phyloP scores from a whole-genome alignment of 2,113 vertebrate genomes.

The Blennius ocellaris region DNA sequence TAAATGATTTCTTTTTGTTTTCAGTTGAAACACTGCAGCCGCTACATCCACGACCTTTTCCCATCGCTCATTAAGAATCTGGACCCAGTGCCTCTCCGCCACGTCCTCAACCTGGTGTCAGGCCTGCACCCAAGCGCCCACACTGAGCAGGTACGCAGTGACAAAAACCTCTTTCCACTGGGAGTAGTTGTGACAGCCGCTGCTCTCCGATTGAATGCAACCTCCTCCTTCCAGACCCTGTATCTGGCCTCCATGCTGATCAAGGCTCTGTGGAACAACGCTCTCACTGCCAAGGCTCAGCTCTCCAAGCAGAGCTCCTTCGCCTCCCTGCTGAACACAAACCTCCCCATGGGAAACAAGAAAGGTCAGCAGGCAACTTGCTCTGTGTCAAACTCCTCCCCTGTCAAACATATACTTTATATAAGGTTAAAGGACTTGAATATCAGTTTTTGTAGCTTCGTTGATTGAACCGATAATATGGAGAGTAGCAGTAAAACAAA shows the following conservation, averaged over 20 bases:
- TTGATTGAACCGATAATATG: too few species aligned
- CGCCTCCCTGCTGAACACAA: slow-evolving; percentile 97
- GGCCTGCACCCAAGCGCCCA: slow-evolving; percentile 96
- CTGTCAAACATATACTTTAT: too few species aligned
- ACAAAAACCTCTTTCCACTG: neutral
- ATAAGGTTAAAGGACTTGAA: too few species aligned
- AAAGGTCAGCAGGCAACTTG: slow-evolving; percentile 86
- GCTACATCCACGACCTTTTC: slow-evolving; percentile 99
- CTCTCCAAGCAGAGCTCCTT: slow-evolving; percentile 99
- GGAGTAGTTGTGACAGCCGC: too few species aligned
- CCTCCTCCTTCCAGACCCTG: slow-evolving; percentile 85
- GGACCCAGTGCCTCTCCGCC: slow-evolving; percentile 96
- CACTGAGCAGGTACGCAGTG: slow-evolving; percentile 92
- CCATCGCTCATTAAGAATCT: slow-evolving; percentile 98
- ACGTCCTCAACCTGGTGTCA: slow-evolving; percentile 97
- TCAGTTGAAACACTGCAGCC: slow-evolving; percentile 98
- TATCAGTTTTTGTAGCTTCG: too few species aligned
- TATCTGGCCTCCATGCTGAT: slow-evolving; percentile 99
- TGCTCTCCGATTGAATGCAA: neutral
- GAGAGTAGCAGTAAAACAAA: too few species aligned
- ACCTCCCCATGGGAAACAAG: slow-evolving; percentile 97
- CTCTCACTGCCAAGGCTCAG: slow-evolving; percentile 96
- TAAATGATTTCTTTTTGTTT: neutral
- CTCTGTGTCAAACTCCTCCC: too few species aligned
- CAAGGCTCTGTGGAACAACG: slow-evolving; percentile 99